phyloP scores from a whole-genome alignment of 1,140 invertebrate species.

The Aphelenchoides fujianensis region DNA sequence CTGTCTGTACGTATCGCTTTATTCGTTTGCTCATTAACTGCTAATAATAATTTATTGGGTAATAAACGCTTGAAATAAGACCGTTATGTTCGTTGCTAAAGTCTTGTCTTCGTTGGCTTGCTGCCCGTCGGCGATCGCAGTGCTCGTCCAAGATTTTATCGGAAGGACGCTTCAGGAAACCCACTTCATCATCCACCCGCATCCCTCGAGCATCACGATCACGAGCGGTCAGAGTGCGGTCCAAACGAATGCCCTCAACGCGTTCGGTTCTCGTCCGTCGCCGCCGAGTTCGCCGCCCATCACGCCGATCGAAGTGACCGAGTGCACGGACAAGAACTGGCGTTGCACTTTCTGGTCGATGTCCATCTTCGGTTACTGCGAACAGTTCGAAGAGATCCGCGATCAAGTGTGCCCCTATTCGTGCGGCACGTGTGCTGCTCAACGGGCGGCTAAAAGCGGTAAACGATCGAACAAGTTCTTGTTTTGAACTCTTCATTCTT shows the following conservation, averaged over 20 bases:
- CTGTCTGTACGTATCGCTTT: too few species aligned
- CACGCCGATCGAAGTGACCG: background rate
- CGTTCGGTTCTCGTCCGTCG: too few species aligned
- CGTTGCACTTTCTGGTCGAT: constrained; percentile 54
- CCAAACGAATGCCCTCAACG: background rate
- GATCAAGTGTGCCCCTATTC: constrained; percentile 47
- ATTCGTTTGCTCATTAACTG: too few species aligned
- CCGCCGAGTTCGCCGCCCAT: background rate
- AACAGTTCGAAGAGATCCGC: constrained; percentile 44
- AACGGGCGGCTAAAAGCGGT: background rate
- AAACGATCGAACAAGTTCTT: background rate
- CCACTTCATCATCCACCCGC: constrained; percentile 10
- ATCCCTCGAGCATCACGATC: background rate
- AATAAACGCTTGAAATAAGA: too few species aligned
- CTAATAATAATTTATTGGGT: too few species aligned
- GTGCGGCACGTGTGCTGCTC: constrained; percentile 64
- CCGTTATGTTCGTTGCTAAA: too few species aligned
- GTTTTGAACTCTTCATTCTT: background rate
- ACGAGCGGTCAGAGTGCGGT: background rate
- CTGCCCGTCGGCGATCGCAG: too few species aligned
- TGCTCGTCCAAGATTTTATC: too few species aligned
- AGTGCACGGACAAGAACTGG: constrained; percentile 51
- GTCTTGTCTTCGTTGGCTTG: too few species aligned
- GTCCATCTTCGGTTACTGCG: constrained; percentile 49
- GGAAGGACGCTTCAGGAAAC: too few species aligned